Conservation (phyloP, 2,113 vertebrate species). For the Pituophis catenifer region DNA sequence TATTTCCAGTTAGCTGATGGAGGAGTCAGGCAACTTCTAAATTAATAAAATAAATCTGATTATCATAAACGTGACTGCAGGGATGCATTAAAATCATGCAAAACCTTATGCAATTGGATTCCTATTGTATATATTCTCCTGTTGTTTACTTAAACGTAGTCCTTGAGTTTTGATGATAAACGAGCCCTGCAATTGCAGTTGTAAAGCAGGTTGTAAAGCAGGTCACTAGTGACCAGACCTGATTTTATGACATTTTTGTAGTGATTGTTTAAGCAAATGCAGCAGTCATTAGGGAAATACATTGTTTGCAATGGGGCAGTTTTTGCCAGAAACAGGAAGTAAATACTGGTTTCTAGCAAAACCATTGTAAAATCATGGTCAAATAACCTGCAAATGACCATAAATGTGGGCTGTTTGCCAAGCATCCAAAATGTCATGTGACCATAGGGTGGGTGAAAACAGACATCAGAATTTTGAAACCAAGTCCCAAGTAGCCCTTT, state of each 20-base stretch:
- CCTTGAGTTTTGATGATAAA: background rate
- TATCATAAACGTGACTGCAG: background rate
- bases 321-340: background rate
- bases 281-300: background rate
- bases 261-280: background rate
- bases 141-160: background rate
- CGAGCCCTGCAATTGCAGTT: background rate
- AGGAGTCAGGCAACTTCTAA: background rate
- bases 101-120: background rate
- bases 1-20: background rate
- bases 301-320: background rate
- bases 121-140: background rate
- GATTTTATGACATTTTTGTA: background rate
- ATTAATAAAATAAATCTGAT: background rate
- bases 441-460: too few species aligned
- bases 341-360: background rate
- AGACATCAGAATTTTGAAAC: background rate
- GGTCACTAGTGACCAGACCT: background rate
- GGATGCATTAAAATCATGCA: background rate
- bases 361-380: background rate
- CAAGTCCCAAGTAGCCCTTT: background rate
- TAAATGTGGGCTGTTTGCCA: background rate
- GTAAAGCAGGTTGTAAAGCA: background rate
- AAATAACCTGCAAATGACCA: background rate
- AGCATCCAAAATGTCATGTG: background rate